Conservation (phyloP, 2,797 vertebrate genomes). For the Perodicticus potto region DNA sequence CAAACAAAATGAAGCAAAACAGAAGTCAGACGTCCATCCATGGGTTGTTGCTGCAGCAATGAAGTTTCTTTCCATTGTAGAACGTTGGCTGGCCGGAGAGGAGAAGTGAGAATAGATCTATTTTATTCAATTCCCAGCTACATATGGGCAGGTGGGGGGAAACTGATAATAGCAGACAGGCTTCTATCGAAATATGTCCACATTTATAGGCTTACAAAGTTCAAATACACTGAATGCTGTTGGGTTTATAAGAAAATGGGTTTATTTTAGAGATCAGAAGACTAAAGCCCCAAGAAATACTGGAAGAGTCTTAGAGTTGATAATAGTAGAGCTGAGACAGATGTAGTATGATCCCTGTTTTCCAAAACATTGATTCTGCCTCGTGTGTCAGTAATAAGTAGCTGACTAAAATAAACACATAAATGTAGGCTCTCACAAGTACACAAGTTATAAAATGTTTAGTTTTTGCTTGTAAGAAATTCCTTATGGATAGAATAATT, state of each 20-base stretch:
- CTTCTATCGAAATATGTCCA: not conserved
- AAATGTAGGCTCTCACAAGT: not conserved
- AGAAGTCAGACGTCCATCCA: not conserved
- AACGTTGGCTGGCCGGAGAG: not conserved
- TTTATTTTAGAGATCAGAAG: not conserved
- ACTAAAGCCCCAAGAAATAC: not conserved
- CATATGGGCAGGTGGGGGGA: not conserved
- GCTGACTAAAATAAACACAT: not conserved
- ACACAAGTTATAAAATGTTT: not conserved
- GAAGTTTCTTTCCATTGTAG: not conserved
- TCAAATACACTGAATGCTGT: not conserved
- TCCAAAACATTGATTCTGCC: not conserved
- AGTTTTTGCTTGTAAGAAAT: not conserved
- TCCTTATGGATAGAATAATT: slow-evolving; percentile 2
- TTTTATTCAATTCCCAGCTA: not conserved
- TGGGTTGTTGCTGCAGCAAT: not conserved
- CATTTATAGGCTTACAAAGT: not conserved
- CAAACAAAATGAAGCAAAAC: not conserved
- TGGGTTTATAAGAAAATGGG: not conserved
- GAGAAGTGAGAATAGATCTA: not conserved
- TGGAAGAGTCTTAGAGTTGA: not conserved
- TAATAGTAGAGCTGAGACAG: not conserved
- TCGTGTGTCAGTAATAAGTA: not conserved
- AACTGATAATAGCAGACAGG: not conserved
- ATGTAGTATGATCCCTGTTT: not conserved